Evolutionary conservation across 1,140 invertebrate species (phyloP).

Genomic region (Mylabris phalerata): DNA sequence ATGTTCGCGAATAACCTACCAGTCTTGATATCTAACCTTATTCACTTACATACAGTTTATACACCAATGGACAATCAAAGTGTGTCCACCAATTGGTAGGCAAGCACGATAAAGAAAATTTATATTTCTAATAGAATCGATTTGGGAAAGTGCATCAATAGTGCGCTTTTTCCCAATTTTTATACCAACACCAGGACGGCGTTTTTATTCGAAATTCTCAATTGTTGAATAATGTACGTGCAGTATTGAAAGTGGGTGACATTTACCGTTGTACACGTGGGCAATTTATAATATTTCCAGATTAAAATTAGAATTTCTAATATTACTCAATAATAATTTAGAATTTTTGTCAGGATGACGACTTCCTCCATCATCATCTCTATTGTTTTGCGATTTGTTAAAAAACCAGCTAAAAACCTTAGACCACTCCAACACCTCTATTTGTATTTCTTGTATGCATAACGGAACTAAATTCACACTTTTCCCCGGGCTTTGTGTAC

Average conservation of each 20-base stretch:
- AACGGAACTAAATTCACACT: no score
- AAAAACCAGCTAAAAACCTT: no score
- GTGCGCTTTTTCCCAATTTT: not conserved
- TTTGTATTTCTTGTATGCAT: no score
- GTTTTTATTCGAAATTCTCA: no score
- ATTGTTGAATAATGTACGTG: slow-evolving; percentile 3
- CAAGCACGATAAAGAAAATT: slow-evolving; percentile 6
- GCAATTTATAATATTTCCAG: not conserved
- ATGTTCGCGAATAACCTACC: slow-evolving; percentile 38
- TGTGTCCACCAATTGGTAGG: slow-evolving; percentile 11
- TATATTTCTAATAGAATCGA: not conserved
- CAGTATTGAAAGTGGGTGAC: slow-evolving; percentile 9
- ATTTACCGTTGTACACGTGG: slow-evolving; percentile 7
- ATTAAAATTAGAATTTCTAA: no score
- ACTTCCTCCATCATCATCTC: no score
- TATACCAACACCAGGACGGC: not conserved
- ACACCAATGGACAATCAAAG: slow-evolving; percentile 20
- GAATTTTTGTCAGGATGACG: no score
- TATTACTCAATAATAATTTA: no score
- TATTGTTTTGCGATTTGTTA: no score
- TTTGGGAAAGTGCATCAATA: not conserved
- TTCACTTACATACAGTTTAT: slow-evolving; percentile 25
- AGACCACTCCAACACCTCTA: no score
- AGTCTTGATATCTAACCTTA: slow-evolving; percentile 38
- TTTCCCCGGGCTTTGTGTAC: no score